These are phyloP conservation scores for Moxostoma hubbsi DNA, from an alignment of 2,797 vertebrate species.

Conservation along the genomic window DNA sequence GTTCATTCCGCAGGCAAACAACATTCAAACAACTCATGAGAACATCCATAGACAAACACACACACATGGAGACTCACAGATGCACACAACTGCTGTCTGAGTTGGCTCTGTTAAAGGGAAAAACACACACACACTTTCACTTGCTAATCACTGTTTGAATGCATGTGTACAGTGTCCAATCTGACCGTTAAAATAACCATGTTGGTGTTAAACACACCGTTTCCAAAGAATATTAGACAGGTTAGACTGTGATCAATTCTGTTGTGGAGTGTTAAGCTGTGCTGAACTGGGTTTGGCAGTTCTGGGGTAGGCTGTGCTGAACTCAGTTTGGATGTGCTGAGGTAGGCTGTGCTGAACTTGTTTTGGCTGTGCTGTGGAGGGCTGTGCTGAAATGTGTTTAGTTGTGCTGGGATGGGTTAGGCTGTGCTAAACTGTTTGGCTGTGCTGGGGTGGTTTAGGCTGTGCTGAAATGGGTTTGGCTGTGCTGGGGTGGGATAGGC, in stretches of 20 bases:
- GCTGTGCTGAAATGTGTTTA: too few relatives aligned
- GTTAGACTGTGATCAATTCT: too few relatives aligned
- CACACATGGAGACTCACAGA: background rate
- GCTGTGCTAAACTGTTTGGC: too few relatives aligned
- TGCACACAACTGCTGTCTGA: background rate
- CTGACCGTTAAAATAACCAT: background rate
- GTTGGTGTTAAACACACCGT: conserved; percentile 32
- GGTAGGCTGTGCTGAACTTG: background rate
- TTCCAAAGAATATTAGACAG: conserved; percentile 11
- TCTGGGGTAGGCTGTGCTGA: too few relatives aligned
- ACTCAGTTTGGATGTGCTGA: background rate
- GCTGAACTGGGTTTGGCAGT: background rate
- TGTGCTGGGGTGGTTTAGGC: background rate
- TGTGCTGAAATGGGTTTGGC: background rate
- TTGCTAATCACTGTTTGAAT: conserved; percentile 15
- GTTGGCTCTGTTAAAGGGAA: too few relatives aligned
- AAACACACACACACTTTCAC: background rate
- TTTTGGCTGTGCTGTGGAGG: background rate
- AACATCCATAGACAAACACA: conserved; percentile 8
- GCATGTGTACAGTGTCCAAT: background rate
- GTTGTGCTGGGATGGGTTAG: background rate
- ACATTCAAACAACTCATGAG: conserved; percentile 16
- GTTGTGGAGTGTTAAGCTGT: background rate
- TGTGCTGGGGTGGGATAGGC: too few relatives aligned
- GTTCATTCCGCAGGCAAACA: conserved; percentile 33